A percentile compares a stretch with the other conserved stretches of the same genome.
Conservation (phyloP, 2,888 invertebrate genomes). For the Diarsia brunnea region DNA sequence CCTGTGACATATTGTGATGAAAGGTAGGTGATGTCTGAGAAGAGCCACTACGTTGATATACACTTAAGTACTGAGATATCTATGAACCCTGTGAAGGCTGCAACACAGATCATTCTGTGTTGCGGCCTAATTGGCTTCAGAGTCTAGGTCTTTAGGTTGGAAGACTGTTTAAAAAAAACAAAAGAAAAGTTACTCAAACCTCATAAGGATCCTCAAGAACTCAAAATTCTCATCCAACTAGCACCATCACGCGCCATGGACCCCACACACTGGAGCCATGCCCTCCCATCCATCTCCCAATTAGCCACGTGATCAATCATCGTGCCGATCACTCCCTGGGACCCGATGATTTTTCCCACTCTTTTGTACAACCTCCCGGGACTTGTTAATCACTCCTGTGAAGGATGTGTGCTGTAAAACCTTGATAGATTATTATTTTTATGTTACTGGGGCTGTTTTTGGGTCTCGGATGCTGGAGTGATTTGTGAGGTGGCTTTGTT, state of each 20-base stretch:
- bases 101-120: no score
- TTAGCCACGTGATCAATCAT: conserved; percentile 94
- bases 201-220: conserved; percentile 4
- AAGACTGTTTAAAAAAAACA: no score
- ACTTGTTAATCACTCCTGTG: conserved; percentile 87
- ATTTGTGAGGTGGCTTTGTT: not conserved
- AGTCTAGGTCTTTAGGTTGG: not conserved
- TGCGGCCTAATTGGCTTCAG: not conserved
- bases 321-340: conserved; percentile 89
- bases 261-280: conserved; percentile 51
- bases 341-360: conserved; percentile 87
- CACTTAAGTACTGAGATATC: not conserved
- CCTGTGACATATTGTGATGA: no score
- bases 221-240: conserved; percentile 10
- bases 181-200: not conserved
- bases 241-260: conserved; percentile 17
- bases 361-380: conserved; percentile 80
- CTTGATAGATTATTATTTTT: conserved; percentile 69
- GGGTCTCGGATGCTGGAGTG: not conserved
- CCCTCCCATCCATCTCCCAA: conserved; percentile 94
- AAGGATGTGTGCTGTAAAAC: conserved; percentile 72
- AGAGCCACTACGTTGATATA: no score
- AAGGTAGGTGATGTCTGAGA: not conserved
- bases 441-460: conserved; percentile 35
- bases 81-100: not conserved